A percentile compares a stretch with the other conserved stretches of the same genome.
These are phyloP conservation scores for Anagyrus pseudococci DNA, from an alignment of 2,888 invertebrate species.

Conservation along the genomic window DNA sequence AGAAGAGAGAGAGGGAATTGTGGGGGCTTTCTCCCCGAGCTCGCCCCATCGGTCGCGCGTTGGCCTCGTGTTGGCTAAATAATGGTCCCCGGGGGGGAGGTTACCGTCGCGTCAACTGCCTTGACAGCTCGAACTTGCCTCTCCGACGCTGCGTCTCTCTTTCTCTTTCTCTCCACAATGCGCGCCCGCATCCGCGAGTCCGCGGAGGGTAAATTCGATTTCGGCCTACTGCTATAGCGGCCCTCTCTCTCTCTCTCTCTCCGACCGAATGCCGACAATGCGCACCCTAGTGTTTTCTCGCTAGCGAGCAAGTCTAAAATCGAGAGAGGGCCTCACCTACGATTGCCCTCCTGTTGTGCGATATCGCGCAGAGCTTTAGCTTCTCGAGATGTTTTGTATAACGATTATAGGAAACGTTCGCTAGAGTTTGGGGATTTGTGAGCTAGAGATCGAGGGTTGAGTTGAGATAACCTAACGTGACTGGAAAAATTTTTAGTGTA, in stretches of 20 bases:
- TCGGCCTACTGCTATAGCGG: constrained; percentile 7
- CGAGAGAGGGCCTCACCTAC: not conserved
- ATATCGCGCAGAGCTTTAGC: no score
- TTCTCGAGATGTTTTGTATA: no score
- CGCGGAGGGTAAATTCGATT: constrained; percentile 45
- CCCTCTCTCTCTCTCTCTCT: no score
- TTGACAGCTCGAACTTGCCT: constrained; percentile 55
- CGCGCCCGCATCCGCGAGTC: not conserved
- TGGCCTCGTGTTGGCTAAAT: constrained; percentile 56
- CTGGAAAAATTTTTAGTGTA: no score
- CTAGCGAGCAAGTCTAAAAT: not conserved
- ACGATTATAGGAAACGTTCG: no score
- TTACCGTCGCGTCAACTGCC: constrained; percentile 59
- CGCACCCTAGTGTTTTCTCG: not conserved
- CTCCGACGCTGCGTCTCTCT: no score
- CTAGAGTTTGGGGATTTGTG: no score
- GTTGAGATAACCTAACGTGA: no score
- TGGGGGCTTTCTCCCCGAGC: no score
- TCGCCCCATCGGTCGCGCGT: constrained; percentile 27
- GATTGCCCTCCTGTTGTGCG: constrained; percentile 23
- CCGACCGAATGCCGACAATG: constrained; percentile 20
- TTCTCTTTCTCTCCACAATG: constrained; percentile 13
- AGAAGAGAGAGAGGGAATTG: no score
- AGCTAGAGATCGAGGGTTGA: no score
- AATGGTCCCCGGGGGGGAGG: constrained; percentile 56